Evolutionary conservation across 2,888 invertebrate species (phyloP), one percentile per base, ranked within the genome.

Genomic region (Periphyllus acericola): DNA sequence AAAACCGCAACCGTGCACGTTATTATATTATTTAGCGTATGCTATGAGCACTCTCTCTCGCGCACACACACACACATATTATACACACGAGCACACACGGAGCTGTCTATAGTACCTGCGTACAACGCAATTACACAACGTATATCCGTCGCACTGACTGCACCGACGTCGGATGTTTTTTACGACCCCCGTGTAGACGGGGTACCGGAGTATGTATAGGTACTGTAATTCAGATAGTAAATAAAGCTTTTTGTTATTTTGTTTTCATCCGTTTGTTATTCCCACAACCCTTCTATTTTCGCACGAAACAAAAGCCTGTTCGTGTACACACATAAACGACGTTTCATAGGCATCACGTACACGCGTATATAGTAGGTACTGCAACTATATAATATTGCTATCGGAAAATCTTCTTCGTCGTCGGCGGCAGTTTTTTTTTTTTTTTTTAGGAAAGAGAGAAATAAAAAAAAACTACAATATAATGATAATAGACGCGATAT

Each of bases 1-100:
- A 86, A 85, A 86, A 86, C 86, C 86, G 86, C 86, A 86, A 86
- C 79, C 72, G 55, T 80, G 32, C 40, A 8, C 84, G 84, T 68
- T 34, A 68, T 85, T 68, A 85, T 78, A 85, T 76, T 78, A 85
- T 76, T 78, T 85, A 78, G 17, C 6, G 11, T 84, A 76, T 21
- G 25, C 29, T n/a, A 29, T 29, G 68, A 40, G 4, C 9, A 68
- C 25, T 2, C 25, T 2, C 25, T 2, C 25, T 21, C 25, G 21
- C 60, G 8, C 60, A 66, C 60, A 25, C 60, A 66, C 60, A 66
- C 9, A 25, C 21, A 60, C 60, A 19, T 2, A 60, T 11, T 11
- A 19, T 11, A 11, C 19, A 55, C 19, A 11, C 55, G 14, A 3
- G 8, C 25, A 25, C 60, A 60, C 60, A 60, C 46, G 0, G n/a